These are phyloP conservation scores for Aegithalos caudatus DNA, from an alignment of 2,113 vertebrate species.

Conservation along the genomic window DNA sequence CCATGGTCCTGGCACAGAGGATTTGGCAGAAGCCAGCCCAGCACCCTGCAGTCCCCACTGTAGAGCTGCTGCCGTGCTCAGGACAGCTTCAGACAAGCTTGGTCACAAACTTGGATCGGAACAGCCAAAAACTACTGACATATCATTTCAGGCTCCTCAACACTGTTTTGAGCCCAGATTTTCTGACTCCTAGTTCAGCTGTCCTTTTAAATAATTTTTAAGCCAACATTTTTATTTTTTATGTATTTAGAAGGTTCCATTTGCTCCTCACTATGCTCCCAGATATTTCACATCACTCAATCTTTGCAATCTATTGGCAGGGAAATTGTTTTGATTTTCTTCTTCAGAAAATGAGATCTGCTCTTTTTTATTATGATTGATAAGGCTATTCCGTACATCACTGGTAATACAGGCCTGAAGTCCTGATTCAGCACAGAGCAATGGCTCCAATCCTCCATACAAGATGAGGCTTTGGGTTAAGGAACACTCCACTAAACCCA, in stretches of 20 bases:
- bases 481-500: background rate
- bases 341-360: background rate
- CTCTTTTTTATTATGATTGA: background rate
- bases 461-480: background rate
- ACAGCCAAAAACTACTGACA: background rate
- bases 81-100: background rate
- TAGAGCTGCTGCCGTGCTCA: background rate
- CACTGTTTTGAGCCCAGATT: background rate
- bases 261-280: background rate
- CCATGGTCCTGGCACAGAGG: rapidly evolving
- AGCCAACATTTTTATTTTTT: background rate
- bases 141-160: background rate
- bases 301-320: background rate
- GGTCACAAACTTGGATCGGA: background rate
- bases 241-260: background rate
- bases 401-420: background rate
- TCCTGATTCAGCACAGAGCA: background rate
- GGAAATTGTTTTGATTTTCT: background rate
- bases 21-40: background rate
- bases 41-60: background rate
- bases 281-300: background rate
- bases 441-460: background rate
- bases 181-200: background rate
- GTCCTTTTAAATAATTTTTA: background rate
- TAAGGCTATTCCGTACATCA: background rate